Evolutionary conservation across 1,140 invertebrate genomes (phyloP).

Genomic region (Formica exsecta): DNA sequence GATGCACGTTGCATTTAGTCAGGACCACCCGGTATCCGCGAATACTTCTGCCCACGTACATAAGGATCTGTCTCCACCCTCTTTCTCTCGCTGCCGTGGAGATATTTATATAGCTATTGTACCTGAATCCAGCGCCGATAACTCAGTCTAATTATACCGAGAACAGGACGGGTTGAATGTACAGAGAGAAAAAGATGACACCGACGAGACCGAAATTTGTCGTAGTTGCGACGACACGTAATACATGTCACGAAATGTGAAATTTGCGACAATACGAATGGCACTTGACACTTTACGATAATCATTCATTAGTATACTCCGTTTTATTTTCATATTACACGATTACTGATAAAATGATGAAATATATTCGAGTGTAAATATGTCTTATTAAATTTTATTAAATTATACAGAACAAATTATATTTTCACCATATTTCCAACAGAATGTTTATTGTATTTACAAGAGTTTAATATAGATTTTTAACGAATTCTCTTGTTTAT

Average conservation of each 20-base stretch:
- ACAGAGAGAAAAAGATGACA: constrained; percentile 19
- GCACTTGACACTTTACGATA: neutral
- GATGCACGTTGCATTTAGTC: constrained; percentile 78
- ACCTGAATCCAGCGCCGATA: constrained; percentile 80
- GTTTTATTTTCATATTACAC: neutral
- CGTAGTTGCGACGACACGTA: neutral
- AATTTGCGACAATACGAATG: neutral
- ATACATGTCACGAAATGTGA: neutral
- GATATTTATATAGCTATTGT: constrained; percentile 85
- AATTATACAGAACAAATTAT: neutral
- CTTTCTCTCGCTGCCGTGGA: constrained; percentile 23
- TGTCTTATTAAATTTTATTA: neutral
- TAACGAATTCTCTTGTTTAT: neutral
- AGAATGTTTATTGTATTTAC: too few species aligned
- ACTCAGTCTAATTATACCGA: constrained; percentile 82
- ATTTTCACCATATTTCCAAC: neutral
- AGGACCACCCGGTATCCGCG: constrained; percentile 76
- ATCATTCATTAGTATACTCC: neutral
- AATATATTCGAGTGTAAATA: too few species aligned
- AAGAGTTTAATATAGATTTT: neutral
- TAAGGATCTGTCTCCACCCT: constrained; percentile 64
- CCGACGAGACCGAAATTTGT: constrained; percentile 27
- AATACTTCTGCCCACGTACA: constrained; percentile 77
- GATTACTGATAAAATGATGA: constrained; percentile 6
- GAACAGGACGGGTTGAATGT: constrained; percentile 36